phyloP scores from a whole-genome alignment of 1,140 invertebrate genomes.

The Scylla paramamosain region DNA sequence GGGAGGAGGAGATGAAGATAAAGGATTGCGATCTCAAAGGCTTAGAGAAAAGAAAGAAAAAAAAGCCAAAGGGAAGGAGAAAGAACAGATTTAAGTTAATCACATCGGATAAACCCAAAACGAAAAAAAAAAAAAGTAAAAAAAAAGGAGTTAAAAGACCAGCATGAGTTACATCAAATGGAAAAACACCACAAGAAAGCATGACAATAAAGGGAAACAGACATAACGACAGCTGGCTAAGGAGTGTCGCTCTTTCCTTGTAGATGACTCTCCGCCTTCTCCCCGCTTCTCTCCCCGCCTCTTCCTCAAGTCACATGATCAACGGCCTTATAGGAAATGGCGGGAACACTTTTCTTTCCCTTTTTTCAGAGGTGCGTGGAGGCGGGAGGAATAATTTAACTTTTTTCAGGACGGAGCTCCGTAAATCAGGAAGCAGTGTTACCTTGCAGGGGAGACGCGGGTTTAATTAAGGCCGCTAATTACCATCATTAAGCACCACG shows the following conservation, averaged over 20 bases:
- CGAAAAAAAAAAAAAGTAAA: not conserved
- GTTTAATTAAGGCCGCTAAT: slow-evolving; percentile 23
- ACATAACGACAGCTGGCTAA: too few relatives aligned
- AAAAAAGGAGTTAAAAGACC: not conserved
- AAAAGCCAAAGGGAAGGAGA: too few relatives aligned
- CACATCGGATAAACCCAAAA: too few relatives aligned
- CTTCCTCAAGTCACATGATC: not conserved
- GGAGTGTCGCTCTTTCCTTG: too few relatives aligned
- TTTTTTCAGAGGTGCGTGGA: not conserved
- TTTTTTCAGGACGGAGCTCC: not conserved
- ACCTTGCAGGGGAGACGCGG: not conserved
- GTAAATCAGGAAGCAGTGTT: not conserved
- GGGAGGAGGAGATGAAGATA: too few relatives aligned
- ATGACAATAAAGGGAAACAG: too few relatives aligned
- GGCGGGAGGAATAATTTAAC: not conserved
- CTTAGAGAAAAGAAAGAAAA: too few relatives aligned
- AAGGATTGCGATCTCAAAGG: too few relatives aligned
- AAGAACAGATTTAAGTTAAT: too few relatives aligned
- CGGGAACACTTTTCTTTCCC: not conserved
- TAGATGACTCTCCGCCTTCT: too few relatives aligned
- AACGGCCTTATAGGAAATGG: not conserved
- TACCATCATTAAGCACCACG: not conserved
- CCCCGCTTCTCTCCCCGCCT: not conserved
- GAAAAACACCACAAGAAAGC: too few relatives aligned
- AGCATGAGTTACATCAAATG: too few relatives aligned